Conservation (phyloP, 2,888 invertebrate genomes). For the Microdon myrmicae region DNA sequence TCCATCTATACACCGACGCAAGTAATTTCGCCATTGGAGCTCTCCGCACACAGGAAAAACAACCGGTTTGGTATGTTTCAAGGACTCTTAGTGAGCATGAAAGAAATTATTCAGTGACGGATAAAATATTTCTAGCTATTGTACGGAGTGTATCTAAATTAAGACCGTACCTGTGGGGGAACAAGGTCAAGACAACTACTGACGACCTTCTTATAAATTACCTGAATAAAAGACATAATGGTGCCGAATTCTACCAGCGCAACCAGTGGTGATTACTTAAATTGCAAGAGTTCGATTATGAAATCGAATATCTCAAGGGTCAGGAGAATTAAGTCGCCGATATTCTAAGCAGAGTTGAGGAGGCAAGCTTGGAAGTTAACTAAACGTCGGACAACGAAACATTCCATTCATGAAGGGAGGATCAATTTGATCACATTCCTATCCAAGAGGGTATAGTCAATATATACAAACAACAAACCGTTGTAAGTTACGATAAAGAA, state of each 20-base stretch:
- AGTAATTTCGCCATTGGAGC: conserved; percentile 2
- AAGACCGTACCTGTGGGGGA: neutral
- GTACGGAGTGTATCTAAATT: neutral
- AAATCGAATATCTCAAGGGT: conserved; percentile 6
- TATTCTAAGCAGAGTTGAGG: conserved; percentile 4
- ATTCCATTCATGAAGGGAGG: conserved; percentile 11
- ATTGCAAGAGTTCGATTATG: neutral
- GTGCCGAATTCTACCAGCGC: neutral
- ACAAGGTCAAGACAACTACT: no score
- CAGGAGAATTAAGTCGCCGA: neutral
- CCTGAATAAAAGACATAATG: neutral
- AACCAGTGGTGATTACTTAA: neutral
- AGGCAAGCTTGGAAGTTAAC: conserved; percentile 5
- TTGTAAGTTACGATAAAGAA: conserved; percentile 11
- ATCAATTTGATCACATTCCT: conserved; percentile 12
- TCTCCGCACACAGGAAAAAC: neutral
- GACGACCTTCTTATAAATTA: neutral
- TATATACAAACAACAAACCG: conserved; percentile 20
- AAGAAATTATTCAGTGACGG: neutral
- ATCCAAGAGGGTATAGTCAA: conserved; percentile 23
- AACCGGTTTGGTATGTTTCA: neutral
- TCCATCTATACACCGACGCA: conserved; percentile 1
- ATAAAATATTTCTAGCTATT: conserved; percentile 2
- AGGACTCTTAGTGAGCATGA: neutral
- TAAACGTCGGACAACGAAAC: conserved; percentile 12